These are phyloP conservation scores for Terebella lapidaria DNA, from an alignment of 2,888 invertebrate genomes.

Conservation along the genomic window DNA sequence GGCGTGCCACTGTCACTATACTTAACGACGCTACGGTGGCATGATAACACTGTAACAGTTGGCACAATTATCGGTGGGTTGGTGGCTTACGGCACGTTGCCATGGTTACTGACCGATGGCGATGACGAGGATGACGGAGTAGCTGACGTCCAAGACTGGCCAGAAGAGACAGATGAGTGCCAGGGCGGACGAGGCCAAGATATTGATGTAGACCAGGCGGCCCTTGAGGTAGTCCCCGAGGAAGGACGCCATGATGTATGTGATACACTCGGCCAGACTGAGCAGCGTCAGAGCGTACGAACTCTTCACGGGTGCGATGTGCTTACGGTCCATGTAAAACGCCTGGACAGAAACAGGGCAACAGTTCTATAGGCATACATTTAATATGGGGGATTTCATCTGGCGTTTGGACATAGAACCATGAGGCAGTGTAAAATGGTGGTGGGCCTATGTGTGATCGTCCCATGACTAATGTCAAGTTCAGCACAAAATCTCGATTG, in stretches of 20 bases:
- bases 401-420: too few relatives aligned
- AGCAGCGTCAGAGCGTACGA: constrained; percentile 31
- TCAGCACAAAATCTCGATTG: too few relatives aligned
- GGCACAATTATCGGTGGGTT: too few relatives aligned
- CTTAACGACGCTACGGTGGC: too few relatives aligned
- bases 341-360: constrained; percentile 23
- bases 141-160: constrained; percentile 31
- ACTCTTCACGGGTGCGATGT: constrained; percentile 21
- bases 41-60: too few relatives aligned
- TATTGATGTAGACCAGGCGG: constrained; percentile 28
- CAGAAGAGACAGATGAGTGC: constrained; percentile 31
- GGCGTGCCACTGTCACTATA: too few relatives aligned
- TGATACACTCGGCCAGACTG: constrained; percentile 31
- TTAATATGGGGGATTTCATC: too few relatives aligned
- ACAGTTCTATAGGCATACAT: background rate
- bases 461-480: too few relatives aligned
- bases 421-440: too few relatives aligned
- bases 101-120: constrained; percentile 22
- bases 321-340: constrained; percentile 32
- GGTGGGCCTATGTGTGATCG: too few relatives aligned
- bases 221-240: constrained; percentile 35
- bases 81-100: background rate
- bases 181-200: constrained; percentile 26
- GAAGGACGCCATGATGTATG: constrained; percentile 31
- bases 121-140: constrained; percentile 25